Conservation (phyloP, 2,113 vertebrate species). For the Odocoileus hemionus region DNA sequence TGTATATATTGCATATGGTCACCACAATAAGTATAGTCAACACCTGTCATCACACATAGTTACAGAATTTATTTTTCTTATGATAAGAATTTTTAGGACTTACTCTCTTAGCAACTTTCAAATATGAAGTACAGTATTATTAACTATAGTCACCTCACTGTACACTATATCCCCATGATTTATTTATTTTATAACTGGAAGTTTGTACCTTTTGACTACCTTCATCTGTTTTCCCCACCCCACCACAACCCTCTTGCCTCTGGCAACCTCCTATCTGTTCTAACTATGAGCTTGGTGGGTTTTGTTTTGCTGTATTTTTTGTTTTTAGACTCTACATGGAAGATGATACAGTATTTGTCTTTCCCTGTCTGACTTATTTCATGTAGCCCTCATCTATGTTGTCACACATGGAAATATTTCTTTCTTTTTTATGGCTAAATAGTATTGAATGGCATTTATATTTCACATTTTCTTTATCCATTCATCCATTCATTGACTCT, state of each 20-base stretch:
- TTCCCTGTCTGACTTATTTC: neutral
- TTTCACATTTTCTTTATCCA: neutral
- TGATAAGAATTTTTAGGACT: neutral
- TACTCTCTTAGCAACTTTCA: neutral
- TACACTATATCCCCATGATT: no score
- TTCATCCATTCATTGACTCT: neutral
- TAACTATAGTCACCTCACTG: neutral
- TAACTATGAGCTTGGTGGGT: neutral
- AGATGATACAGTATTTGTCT: neutral
- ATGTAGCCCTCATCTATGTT: neutral
- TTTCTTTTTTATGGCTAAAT: neutral
- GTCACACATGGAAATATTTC: neutral
- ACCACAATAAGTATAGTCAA: neutral
- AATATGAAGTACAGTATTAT: neutral
- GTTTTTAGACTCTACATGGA: neutral
- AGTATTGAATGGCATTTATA: neutral
- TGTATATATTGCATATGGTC: neutral
- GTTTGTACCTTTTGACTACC: neutral
- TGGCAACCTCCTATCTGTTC: neutral
- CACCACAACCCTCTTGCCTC: neutral
- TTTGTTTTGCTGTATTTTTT: neutral
- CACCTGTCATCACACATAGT: neutral
- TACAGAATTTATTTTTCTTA: neutral
- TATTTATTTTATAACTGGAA: neutral
- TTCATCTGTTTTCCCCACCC: neutral